Base-by-base conservation (phyloP, 2,888 invertebrate genomes). In the Drosophila macrospina region DNA sequence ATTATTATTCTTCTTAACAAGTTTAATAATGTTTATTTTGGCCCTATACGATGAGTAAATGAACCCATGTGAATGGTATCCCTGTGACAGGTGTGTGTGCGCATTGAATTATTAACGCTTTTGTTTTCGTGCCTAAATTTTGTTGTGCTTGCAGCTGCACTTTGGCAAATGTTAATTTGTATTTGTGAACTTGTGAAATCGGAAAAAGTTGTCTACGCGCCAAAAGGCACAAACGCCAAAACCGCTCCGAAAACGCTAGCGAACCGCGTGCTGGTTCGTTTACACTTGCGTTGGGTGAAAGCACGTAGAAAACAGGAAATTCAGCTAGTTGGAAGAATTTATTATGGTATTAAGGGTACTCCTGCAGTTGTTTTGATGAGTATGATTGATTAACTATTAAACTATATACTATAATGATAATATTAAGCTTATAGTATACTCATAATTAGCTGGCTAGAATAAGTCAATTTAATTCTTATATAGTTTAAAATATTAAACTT, bases 141-240 rank as follows among this genome's bases (percentile, higher is more conserved):
- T 45, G 11, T 39, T 26, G 7, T 52, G 28, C 28, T 48, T 26
- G 30, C 32, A 63, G 60, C 32, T 75, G 70, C 61, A 64, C 67
- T 75, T 69, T 69, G 67, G 51, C 52, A 45, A 66, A 65, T 77
- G 68, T 73, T 78, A 80, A 78, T 78, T 69, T 48, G 30, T 42
- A 47, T 54, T 69, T 55, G 80, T 71, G 62, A 63, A 84, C 64
- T 78, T 80, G 86, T 65, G 86, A 82, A 78, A 73, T 73, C 8
- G 44, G 51, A 34, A 54, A 55, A 51, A 55, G 37, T 32, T 57
- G 83, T 64, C 67, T 84, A 84, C 87, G 87, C 82, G 83, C 85
- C 69, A 64, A 87, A 87, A 79, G 45, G 66, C 83, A 84, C 83
- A 87, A 78, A 62, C 79, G 71, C 83, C 86, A 74, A 16, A 69